Percentiles rank a stretch among this genome's conserved stretches.
Conservation (phyloP, 2,113 vertebrate species). For the Lepus europaeus region DNA sequence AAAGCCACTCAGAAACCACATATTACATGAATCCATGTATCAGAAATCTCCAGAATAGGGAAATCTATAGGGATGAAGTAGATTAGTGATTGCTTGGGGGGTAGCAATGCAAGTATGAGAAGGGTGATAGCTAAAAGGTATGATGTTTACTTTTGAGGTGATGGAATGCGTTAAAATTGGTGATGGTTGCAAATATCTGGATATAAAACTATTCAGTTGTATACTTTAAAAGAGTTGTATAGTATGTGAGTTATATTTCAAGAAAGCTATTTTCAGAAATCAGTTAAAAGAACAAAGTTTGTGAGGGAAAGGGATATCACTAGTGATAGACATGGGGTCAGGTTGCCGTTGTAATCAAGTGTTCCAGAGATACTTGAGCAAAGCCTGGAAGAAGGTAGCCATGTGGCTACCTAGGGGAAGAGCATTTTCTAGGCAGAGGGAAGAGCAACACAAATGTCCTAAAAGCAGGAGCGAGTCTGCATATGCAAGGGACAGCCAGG, state of each 20-base stretch:
- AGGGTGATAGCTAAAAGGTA: not conserved
- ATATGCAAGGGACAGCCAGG: not conserved
- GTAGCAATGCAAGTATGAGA: not conserved
- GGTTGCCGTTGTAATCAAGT: not conserved
- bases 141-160: conserved; percentile 40
- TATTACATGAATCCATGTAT: not conserved
- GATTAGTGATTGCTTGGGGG: not conserved
- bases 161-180: not conserved
- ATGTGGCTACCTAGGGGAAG: not conserved
- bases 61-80: not conserved
- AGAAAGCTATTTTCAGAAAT: not conserved
- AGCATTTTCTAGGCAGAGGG: not conserved
- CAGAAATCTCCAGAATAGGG: not conserved
- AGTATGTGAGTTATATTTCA: not conserved
- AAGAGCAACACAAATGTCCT: not conserved
- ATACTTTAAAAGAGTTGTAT: not conserved
- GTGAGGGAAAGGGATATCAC: not conserved
- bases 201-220: not conserved
- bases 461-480: not conserved
- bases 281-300: not conserved
- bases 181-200: not conserved
- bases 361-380: not conserved
- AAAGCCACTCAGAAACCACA: not conserved
- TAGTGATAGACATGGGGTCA: not conserved
- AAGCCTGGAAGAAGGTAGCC: not conserved